phyloP scores from a whole-genome alignment of 2,888 invertebrate species.

The Drosophila barbarae region DNA sequence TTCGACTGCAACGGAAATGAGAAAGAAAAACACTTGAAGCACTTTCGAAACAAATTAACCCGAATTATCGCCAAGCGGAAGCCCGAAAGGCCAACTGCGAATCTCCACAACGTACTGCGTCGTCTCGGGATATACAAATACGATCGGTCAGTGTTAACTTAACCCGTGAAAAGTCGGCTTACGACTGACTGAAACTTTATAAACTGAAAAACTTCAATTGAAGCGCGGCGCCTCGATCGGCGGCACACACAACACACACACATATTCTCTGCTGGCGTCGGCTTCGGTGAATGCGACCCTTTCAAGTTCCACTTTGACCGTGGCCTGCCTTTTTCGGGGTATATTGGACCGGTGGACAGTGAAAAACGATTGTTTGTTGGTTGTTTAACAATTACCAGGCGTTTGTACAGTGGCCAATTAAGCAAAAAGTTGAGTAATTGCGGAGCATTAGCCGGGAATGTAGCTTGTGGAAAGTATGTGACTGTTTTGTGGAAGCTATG shows the following conservation, averaged over 20 bases:
- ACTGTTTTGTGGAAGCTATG: constrained; percentile 10
- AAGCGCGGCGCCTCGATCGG: constrained; percentile 53
- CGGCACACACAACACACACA: constrained; percentile 23
- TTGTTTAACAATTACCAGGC: constrained; percentile 7
- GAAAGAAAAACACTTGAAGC: constrained; percentile 33
- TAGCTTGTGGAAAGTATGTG: constrained; percentile 16
- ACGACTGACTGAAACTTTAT: constrained; percentile 61
- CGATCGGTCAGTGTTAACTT: constrained; percentile 36
- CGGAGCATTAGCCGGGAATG: constrained; percentile 8
- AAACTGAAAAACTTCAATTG: constrained; percentile 60
- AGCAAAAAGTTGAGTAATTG: constrained; percentile 20
- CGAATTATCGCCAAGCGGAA: constrained; percentile 64
- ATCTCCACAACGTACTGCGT: neutral
- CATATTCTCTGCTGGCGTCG: constrained; percentile 20
- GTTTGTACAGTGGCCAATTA: constrained; percentile 4
- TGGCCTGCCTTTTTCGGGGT: constrained; percentile 27
- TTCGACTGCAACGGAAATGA: constrained; percentile 58
- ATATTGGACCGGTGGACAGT: constrained; percentile 20
- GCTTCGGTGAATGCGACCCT: constrained; percentile 36
- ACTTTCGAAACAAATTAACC: constrained; percentile 72
- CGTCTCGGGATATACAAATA: constrained; percentile 9
- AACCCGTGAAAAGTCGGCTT: constrained; percentile 68
- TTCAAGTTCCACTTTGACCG: constrained; percentile 32
- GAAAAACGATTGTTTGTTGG: constrained; percentile 11
- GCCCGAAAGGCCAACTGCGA: constrained; percentile 30